Conservation (phyloP, 2,888 invertebrate genomes). For the Synanthedon andrenaeformis region DNA sequence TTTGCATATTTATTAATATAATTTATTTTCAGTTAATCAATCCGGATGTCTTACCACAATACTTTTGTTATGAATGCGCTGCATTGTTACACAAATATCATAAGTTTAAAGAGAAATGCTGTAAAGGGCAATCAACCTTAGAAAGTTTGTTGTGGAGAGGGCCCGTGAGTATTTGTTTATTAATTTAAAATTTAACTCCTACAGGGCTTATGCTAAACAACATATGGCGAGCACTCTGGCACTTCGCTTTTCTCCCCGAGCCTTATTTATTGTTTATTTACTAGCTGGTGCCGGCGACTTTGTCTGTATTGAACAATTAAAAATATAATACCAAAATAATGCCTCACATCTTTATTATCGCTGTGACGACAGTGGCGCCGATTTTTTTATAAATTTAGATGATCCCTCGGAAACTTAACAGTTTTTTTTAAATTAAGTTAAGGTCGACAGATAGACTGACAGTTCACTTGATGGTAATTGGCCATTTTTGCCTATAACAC, state of each 20-base stretch:
- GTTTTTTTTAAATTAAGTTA: too few relatives aligned
- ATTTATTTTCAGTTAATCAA: constrained; percentile 23
- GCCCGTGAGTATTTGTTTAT: constrained; percentile 25
- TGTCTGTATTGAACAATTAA: too few relatives aligned
- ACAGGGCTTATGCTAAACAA: constrained; percentile 47
- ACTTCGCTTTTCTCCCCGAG: constrained; percentile 37
- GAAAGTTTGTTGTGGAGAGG: constrained; percentile 33
- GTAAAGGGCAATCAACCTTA: constrained; percentile 29
- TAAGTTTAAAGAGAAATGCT: constrained; percentile 48
- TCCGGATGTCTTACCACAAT: constrained; percentile 36
- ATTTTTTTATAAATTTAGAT: too few relatives aligned
- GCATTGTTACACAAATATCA: constrained; percentile 42
- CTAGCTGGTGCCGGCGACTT: too few relatives aligned
- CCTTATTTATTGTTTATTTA: too few relatives aligned
- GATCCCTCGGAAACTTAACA: too few relatives aligned
- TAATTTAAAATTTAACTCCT: constrained; percentile 21
- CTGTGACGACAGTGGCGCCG: too few relatives aligned
- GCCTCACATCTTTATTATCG: too few relatives aligned
- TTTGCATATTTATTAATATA: background rate
- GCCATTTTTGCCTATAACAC: too few relatives aligned
- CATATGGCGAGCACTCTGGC: constrained; percentile 41
- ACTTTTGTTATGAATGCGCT: constrained; percentile 50
- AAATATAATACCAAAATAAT: too few relatives aligned
- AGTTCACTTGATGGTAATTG: too few relatives aligned
- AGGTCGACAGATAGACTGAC: too few relatives aligned